These are phyloP conservation scores for Arctia plantaginis DNA, from an alignment of 2,888 invertebrate species.

Conservation along the genomic window DNA sequence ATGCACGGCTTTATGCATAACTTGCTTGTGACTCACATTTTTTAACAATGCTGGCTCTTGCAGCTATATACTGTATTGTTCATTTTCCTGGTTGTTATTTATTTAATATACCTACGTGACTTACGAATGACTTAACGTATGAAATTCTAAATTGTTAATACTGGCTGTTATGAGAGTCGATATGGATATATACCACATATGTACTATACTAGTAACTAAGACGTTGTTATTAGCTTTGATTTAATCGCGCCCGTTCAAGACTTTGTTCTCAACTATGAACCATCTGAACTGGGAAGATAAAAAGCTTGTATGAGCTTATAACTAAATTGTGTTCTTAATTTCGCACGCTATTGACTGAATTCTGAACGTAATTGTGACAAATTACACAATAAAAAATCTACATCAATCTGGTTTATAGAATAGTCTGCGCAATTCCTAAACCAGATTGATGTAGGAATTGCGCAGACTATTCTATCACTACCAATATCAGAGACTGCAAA, in stretches of 20 bases:
- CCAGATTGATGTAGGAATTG: no score
- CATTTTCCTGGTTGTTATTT: slow-evolving; percentile 30
- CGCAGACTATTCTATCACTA: no score
- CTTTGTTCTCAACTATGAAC: no score
- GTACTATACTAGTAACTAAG: no score
- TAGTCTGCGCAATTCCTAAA: no score
- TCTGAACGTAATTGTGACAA: background rate
- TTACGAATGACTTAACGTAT: background rate
- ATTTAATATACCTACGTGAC: background rate
- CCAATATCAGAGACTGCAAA: no score
- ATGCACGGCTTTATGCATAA: slow-evolving; percentile 31
- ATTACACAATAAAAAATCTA: background rate
- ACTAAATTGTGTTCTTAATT: no score
- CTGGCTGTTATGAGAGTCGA: background rate
- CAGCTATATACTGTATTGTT: slow-evolving; percentile 35
- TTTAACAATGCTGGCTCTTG: slow-evolving; percentile 44
- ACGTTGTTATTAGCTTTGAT: no score
- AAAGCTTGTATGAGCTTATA: no score
- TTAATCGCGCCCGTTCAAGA: no score
- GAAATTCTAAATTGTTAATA: background rate
- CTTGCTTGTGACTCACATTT: slow-evolving; percentile 39
- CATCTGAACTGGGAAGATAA: no score
- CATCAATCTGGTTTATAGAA: no score
- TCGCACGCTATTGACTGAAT: background rate
- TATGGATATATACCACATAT: background rate